Conservation (phyloP, 1,140 invertebrate species). For the Rhynchophorus ferrugineus region DNA sequence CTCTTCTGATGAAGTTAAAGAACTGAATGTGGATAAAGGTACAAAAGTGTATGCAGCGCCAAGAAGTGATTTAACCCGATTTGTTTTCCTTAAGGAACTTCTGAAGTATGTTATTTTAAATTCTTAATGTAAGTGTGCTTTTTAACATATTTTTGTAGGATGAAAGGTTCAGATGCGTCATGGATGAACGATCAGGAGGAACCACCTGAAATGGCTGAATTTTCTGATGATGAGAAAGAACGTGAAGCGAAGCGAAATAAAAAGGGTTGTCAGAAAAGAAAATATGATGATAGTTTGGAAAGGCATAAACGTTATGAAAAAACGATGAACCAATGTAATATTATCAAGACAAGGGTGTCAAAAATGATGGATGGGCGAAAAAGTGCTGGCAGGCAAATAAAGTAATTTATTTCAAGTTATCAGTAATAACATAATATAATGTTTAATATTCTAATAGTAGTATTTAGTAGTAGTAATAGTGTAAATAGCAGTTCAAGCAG, state of each 20-base stretch:
- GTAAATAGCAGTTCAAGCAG: too few species aligned
- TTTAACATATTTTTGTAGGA: conserved; percentile 41
- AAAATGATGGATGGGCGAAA: conserved; percentile 20
- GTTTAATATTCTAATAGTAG: too few species aligned
- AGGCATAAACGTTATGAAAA: conserved; percentile 32
- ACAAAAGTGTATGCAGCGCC: conserved; percentile 35
- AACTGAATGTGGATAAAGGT: conserved; percentile 26
- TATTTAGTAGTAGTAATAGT: too few species aligned
- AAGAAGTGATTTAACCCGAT: conserved; percentile 32
- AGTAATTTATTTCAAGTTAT: too few species aligned
- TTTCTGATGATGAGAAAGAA: conserved; percentile 86
- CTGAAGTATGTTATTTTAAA: conserved; percentile 34
- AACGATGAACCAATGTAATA: conserved; percentile 35
- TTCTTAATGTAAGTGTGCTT: neutral
- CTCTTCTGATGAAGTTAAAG: conserved; percentile 27
- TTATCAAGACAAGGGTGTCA: conserved; percentile 24
- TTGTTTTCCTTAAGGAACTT: conserved; percentile 36
- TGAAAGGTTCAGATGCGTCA: conserved; percentile 48
- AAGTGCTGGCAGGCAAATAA: conserved; percentile 6
- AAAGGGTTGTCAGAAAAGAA: conserved; percentile 5
- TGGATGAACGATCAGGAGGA: conserved; percentile 79
- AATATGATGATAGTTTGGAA: conserved; percentile 28
- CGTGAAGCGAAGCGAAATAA: neutral
- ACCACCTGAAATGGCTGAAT: conserved; percentile 62
- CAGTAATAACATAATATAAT: too few species aligned